Percentiles rank a stretch among this genome's conserved stretches.
These are phyloP conservation scores for Megalopta genalis DNA, from an alignment of 1,140 invertebrate genomes.

Conservation along the genomic window DNA sequence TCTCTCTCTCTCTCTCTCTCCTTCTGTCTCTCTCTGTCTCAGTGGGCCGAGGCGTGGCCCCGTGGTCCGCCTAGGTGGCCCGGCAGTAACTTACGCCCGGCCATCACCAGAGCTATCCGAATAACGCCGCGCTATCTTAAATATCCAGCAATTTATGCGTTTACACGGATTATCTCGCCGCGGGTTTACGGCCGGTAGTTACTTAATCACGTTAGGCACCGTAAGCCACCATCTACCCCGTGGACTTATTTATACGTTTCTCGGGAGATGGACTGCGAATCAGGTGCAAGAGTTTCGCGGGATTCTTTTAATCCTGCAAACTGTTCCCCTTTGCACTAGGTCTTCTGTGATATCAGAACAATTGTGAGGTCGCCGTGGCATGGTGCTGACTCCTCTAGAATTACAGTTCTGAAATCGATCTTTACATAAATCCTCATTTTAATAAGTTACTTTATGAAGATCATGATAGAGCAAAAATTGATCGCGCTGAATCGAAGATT, in stretches of 20 bases:
- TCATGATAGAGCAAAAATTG: too few species aligned
- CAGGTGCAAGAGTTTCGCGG: too few species aligned
- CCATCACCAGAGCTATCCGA: slow-evolving; percentile 70
- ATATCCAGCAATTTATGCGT: slow-evolving; percentile 74
- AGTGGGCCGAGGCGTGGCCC: slow-evolving; percentile 61
- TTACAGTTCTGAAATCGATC: too few species aligned
- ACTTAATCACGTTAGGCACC: slow-evolving; percentile 72
- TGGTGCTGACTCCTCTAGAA: too few species aligned
- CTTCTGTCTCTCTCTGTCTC: neutral
- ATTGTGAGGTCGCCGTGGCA: too few species aligned
- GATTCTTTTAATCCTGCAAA: too few species aligned
- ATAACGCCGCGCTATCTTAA: slow-evolving; percentile 71
- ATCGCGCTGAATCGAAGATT: too few species aligned
- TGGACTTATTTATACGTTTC: slow-evolving; percentile 13
- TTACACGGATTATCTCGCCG: slow-evolving; percentile 70
- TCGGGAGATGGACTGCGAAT: neutral
- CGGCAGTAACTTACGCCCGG: slow-evolving; percentile 66
- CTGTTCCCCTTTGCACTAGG: too few species aligned
- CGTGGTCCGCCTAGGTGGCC: slow-evolving; percentile 68
- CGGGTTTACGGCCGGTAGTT: slow-evolving; percentile 70
- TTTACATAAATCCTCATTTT: too few species aligned
- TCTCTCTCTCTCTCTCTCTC: too few species aligned
- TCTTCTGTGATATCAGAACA: too few species aligned
- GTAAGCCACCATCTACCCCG: slow-evolving; percentile 8
- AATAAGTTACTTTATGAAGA: too few species aligned